A percentile compares a stretch with the other conserved stretches of the same genome.
These are phyloP conservation scores for Allobates femoralis DNA, from an alignment of 2,797 vertebrate genomes.

Conservation along the genomic window DNA sequence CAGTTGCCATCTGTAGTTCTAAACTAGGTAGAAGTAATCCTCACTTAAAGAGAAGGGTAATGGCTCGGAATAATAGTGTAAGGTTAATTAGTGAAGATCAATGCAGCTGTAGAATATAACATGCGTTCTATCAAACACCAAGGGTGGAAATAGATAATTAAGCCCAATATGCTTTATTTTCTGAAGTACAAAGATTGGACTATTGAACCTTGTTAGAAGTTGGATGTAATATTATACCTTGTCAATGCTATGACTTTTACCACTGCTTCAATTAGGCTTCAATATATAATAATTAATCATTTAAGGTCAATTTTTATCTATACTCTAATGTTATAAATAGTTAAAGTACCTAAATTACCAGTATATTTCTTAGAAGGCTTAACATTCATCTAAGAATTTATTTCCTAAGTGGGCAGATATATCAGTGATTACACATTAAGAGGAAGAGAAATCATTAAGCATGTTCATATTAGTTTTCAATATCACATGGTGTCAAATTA, in stretches of 20 bases:
- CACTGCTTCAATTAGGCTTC: neutral
- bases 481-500: neutral
- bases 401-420: neutral
- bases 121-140: constrained; percentile 48
- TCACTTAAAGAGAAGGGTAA: constrained; percentile 56
- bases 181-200: constrained; percentile 37
- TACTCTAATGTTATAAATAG: too few relatives aligned
- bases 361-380: neutral
- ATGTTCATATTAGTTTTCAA: neutral
- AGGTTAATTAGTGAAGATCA: constrained; percentile 62
- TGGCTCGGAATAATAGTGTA: constrained; percentile 61
- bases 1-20: constrained; percentile 53
- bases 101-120: constrained; percentile 58
- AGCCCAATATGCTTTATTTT: constrained; percentile 52
- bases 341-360: too few relatives aligned
- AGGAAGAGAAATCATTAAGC: neutral
- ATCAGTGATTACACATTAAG: too few relatives aligned
- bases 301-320: too few relatives aligned
- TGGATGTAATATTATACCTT: neutral
- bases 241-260: neutral
- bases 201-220: constrained; percentile 35
- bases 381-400: neutral
- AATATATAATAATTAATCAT: neutral
- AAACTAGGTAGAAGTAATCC: constrained; percentile 51
- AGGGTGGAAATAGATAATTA: constrained; percentile 58